Base-by-base conservation (phyloP, 2,888 invertebrate species). In the Phlogophora meticulosa region DNA sequence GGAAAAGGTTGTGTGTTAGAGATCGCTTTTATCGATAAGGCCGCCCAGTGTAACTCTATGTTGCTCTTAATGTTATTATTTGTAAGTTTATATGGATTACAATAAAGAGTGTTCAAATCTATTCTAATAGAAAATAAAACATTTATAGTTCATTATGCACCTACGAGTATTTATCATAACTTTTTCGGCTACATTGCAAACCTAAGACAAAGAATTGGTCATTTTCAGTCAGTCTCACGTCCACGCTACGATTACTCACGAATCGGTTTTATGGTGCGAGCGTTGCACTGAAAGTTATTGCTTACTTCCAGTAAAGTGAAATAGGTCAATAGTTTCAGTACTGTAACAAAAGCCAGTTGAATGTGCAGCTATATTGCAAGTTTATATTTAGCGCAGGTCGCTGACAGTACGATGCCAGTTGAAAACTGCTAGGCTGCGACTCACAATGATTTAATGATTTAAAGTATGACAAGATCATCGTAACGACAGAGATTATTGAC, bases 281-380 rank as follows among this genome's bases (percentile, higher is more conserved):
- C 92, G 86, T 87, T 93, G 93, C 92, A 91, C 93, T 93, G 94
- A 94, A 94, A 94, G 93, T 95, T 94, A 95, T 94, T 91, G 91
- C 94, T 93, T 93, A 93, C 92, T 94, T 94, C 94, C 94, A 95
- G 95, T 92, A 93, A 94, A 90, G 91, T 91, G 90, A 95, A 94
- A 94, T 95, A 94, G 95, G 95, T 95, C 95, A 95, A 95, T 95
- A 94, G 94, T 94, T 95, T 94, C 95, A 95, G 94, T 90, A 86
- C 93, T 89, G 93, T 92, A 94, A 95, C 95, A 94, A 94, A 93
- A 94, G 92, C 92, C 86, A 92, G 93, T 92, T 90, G 90, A 93
- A 94, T 89, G 92, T 86, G 87, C 90, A 85, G 88, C 85, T 87
- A 90, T 91, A 89, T 89, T 90, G 86, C 88, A 86, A 69, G 82